These are phyloP conservation scores for Musca vetustissima DNA, from an alignment of 1,140 invertebrate genomes.

Conservation along the genomic window DNA sequence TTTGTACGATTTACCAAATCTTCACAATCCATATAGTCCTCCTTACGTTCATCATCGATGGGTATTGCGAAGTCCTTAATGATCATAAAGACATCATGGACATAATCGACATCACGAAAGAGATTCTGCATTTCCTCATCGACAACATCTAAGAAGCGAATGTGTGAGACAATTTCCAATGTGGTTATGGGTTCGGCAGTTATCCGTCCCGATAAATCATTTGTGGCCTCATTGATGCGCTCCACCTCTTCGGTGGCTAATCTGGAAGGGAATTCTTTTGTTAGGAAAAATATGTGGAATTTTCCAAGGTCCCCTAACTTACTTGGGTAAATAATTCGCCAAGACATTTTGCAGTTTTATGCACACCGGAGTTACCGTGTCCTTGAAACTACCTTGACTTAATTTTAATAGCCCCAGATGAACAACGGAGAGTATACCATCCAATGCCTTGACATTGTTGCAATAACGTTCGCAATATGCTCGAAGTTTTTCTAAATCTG, in stretches of 20 bases:
- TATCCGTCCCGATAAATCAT: constrained; percentile 65
- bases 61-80: constrained; percentile 71
- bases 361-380: constrained; percentile 68
- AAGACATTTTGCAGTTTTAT: constrained; percentile 67
- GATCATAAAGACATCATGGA: constrained; percentile 72
- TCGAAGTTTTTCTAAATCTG: constrained; percentile 62
- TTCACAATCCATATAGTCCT: constrained; percentile 62
- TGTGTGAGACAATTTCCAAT: constrained; percentile 67
- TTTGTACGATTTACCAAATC: constrained; percentile 58
- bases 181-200: constrained; percentile 64
- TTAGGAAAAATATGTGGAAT: neutral
- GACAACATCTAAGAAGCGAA: constrained; percentile 70
- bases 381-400: constrained; percentile 70
- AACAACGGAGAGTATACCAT: constrained; percentile 64
- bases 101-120: constrained; percentile 66
- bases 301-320: constrained; percentile 28
- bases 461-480: constrained; percentile 63
- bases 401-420: constrained; percentile 70
- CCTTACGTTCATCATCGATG: constrained; percentile 64
- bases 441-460: constrained; percentile 63
- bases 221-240: constrained; percentile 61
- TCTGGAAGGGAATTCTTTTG: constrained; percentile 41
- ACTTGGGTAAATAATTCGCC: constrained; percentile 60
- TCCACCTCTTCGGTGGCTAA: constrained; percentile 66
- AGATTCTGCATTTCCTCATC: constrained; percentile 64